phyloP scores from a whole-genome alignment of 2,888 invertebrate genomes.

The Micoletzkya japonica region DNA sequence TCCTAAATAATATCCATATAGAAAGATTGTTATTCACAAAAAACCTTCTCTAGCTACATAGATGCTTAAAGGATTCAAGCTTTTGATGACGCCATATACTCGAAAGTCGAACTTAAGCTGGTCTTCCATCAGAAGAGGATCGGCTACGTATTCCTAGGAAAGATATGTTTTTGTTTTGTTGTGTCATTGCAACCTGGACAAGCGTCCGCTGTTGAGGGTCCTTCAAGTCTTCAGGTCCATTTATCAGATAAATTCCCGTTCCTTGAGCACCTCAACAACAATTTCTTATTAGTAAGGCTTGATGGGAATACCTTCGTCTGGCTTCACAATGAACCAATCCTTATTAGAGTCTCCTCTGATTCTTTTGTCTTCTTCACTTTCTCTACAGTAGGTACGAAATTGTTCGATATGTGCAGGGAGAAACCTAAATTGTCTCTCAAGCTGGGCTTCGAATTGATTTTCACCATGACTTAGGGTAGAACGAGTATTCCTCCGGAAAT shows the following conservation, averaged over 20 bases:
- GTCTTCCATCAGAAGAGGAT: constrained; percentile 65
- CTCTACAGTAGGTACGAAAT: constrained; percentile 43
- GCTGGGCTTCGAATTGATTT: not conserved
- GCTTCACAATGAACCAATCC: constrained; percentile 67
- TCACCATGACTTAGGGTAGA: constrained; percentile 67
- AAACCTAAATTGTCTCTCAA: constrained; percentile 58
- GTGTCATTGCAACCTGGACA: constrained; percentile 42
- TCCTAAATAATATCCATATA: constrained; percentile 35
- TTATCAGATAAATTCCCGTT: constrained; percentile 68
- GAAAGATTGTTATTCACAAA: not conserved
- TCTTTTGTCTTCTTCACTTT: constrained; percentile 19
- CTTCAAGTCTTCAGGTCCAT: constrained; percentile 65
- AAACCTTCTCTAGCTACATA: constrained; percentile 64
- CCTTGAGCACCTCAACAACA: constrained; percentile 65
- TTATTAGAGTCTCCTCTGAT: constrained; percentile 24
- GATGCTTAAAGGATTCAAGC: constrained; percentile 66
- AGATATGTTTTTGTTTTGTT: not conserved
- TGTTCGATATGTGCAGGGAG: constrained; percentile 66
- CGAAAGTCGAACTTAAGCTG: constrained; percentile 68
- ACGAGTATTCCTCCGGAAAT: constrained; percentile 67
- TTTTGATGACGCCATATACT: constrained; percentile 67
- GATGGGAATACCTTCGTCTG: constrained; percentile 65
- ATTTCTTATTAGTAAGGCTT: not conserved
- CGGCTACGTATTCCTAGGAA: constrained; percentile 65
- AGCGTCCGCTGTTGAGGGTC: constrained; percentile 50